A percentile compares a stretch with the other conserved stretches of the same genome.
Conservation (phyloP, 2,113 vertebrate species). For the Podiceps cristatus region DNA sequence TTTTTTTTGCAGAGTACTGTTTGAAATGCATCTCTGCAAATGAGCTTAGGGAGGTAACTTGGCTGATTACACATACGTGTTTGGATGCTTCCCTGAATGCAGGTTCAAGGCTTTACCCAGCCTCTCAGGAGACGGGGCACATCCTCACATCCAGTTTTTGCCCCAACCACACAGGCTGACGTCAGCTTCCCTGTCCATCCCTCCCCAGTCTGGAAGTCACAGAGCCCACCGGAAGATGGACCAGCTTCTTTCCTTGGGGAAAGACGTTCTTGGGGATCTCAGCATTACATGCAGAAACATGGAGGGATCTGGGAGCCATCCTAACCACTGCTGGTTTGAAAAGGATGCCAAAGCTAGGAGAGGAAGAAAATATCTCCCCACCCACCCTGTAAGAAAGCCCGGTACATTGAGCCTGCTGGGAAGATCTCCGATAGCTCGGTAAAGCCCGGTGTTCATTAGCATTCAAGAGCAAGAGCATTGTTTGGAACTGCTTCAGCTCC, state of each 20-base stretch:
- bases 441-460: background rate
- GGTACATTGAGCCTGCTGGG: background rate
- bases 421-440: background rate
- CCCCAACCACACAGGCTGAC: background rate
- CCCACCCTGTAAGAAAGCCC: background rate
- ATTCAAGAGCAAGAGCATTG: background rate
- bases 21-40: background rate
- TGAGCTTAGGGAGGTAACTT: background rate
- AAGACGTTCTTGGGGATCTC: background rate
- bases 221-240: background rate
- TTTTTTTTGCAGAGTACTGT: background rate
- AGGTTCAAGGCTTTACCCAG: background rate
- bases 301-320: background rate
- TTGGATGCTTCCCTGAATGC: background rate
- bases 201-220: background rate
- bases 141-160: background rate
- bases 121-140: too few species aligned
- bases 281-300: fast-evolving
- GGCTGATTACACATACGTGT: background rate
- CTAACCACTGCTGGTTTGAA: background rate
- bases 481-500: background rate
- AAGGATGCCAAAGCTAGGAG: background rate
- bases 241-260: background rate
- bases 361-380: too few species aligned
- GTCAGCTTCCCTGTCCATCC: background rate